Conservation (phyloP, 2,797 vertebrate species). For the Diplodus puntazzo region DNA sequence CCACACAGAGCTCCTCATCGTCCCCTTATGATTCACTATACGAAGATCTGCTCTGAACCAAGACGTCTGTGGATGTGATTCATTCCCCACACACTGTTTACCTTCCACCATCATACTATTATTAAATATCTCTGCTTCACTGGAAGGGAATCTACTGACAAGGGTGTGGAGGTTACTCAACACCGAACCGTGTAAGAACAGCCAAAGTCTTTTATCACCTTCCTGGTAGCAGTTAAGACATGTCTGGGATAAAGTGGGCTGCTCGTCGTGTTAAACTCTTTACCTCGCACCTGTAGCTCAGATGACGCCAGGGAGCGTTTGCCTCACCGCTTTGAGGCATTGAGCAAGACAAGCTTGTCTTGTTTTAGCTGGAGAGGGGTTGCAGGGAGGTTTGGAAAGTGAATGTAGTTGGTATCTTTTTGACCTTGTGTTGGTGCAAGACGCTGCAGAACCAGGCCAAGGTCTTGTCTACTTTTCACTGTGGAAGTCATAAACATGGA, state of each 20-base stretch:
- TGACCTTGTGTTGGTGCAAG: constrained; percentile 54
- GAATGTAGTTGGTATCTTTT: constrained; percentile 43
- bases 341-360: constrained; percentile 30
- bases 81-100: constrained; percentile 64
- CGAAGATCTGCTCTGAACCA: constrained; percentile 25
- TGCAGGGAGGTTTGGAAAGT: constrained; percentile 21
- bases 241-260: constrained; percentile 41
- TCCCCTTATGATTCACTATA: constrained; percentile 24
- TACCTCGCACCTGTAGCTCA: constrained; percentile 53
- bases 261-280: constrained; percentile 16
- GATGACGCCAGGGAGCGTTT: constrained; percentile 13
- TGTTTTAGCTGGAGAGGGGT: constrained; percentile 26
- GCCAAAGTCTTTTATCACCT: constrained; percentile 60
- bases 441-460: constrained; percentile 53
- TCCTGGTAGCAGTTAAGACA: constrained; percentile 65
- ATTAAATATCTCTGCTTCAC: constrained; percentile 57
- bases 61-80: constrained; percentile 38
- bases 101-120: constrained; percentile 58
- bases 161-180: constrained; percentile 75
- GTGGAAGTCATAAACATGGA: constrained; percentile 66
- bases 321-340: constrained; percentile 13
- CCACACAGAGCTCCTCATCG: constrained; percentile 39
- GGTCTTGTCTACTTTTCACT: constrained; percentile 52
- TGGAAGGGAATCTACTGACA: constrained; percentile 52
- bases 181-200: constrained; percentile 43